Evolutionary conservation across 2,797 vertebrate genomes (phyloP), one percentile per base, ranked within the genome.

Genomic region (Chromis chromis): DNA sequence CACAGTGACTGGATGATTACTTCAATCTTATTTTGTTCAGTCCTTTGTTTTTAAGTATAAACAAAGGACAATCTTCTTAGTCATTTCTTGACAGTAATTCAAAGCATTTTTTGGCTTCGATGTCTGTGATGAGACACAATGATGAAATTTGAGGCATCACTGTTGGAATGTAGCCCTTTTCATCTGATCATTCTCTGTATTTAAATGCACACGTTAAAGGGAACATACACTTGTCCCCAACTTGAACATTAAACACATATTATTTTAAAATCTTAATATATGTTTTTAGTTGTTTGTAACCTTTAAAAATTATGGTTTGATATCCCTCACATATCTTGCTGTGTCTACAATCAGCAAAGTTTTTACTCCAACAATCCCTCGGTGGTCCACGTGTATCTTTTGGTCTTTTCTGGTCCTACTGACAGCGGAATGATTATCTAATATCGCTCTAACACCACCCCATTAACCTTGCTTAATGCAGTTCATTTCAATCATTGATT

Each of bases 361-460:
- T 49, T 46, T 48, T 54, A 21, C 27, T 65, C 11, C 27, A 31
- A 4, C 16, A 19, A 44, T 58, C 25, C 21, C 4, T 44, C 50
- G 14, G 44, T 28, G 27, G 31, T 22, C 19, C 25, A 14, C 60
- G 53, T 70, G 19, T 53, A 27, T 42, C 7, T 64, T 72, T 68
- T 52, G 12, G 4, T 62, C 63, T 68, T 65, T 70, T 68, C 64
- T 90, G 65, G 80, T 78, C 60, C 40, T 81, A 74, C 73, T 88
- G 68, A 81, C 82, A 68, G 54, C 65, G 75, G 93, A 93, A 95
- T 95, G 93, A 94, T 82, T 82, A 86, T 73, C 86, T 90, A 91
- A 93, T 91, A 92, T 91, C 83, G 87, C 68, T 4, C 50, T 57
- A 87, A 75, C 17, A 9, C 28, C 69, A 69, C 31, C 63, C 85